Evolutionary conservation across 2,113 vertebrate species (phyloP), one percentile per base, ranked within the genome.

Genomic region (Corynorhinus townsendii): DNA sequence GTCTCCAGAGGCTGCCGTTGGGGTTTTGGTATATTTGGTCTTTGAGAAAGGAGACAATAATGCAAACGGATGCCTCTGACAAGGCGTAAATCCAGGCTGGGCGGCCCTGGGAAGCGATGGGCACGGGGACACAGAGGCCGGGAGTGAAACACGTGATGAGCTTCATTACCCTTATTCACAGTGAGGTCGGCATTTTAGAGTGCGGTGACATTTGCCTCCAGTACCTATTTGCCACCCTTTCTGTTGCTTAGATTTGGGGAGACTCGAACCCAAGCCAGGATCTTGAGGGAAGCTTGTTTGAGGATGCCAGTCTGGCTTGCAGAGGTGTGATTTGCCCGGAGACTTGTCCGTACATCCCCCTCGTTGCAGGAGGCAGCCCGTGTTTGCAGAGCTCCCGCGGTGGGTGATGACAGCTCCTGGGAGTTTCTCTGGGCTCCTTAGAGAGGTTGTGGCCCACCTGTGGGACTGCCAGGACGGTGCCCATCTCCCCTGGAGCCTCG

Each of bases 11-110:
- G 93, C 95, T 94, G 52, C 76, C 45, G 56, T 90, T 7, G 4
- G 96, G 89, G 76, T 91, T 82, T 93, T 96, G 97, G 94, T 97
- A 85, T 19, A 59, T 84, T 97, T 97, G 95, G 91, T 97, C 59
- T 81, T 95, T 54, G 3, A 2, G 81, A 81, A 94, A 52, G 68
- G 59, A 91, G 62, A 77, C 40, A 15, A 0, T 9, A 19, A 2
- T 28, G 38, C 68, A 38, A 33, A 84, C 22, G 52, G 83, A 86
- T 30, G 35, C 91, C 56, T 97, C 95, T 96, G 95, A 89, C 64
- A 79, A 86, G 89, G 94, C 24, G 26, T 87, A 87, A 77, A 93
- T 93, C 91, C 0, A n/a, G 96, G 26, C 75, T 69, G 96, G 77
- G 68, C 54, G 47, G 14, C 11, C 30, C 72, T 35, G 49, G 90